Base-by-base conservation (phyloP, 2,888 invertebrate species). In the Drosophila dives region DNA sequence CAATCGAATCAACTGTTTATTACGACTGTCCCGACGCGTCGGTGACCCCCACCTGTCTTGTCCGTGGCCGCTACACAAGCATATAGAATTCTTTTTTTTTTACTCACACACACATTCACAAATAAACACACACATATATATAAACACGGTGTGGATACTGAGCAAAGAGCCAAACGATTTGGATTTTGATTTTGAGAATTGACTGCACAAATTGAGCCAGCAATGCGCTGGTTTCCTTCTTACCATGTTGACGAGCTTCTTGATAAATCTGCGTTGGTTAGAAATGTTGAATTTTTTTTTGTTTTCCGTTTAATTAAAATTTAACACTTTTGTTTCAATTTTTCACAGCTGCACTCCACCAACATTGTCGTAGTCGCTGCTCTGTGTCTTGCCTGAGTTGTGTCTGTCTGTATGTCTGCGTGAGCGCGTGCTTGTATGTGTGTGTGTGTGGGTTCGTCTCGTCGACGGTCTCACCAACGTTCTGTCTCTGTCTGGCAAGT, bases 191-290 rank as follows among this genome's bases (percentile, higher is more conserved):
- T 61, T 53, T 74, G 60, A 55, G 34, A 63, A 36, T 54, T 50
- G 38, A 65, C 33, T 58, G 53, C 54, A 53, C 51, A 10, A 51
- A 42, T 50, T 40, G 33, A 45, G 26, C n/a, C 17, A 26, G 10
- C 26, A 33, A 38, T 4, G n/a, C 34, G 53, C 32, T 40, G 29
- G 12, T 6, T 36, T 38, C 11, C 34, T 66, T 59, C 83, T 86
- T 80, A 86, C 86, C 86, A 86, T 86, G 76, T 89, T 85, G 72
- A 77, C 82, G 79, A 87, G 86, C 64, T 86, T 86, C 49, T 83
- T 89, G 12, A 81, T 64, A 54, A 75, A 77, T 83, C 83, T 87
- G 76, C 83, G 75, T 80, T 79, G 75, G 77, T 50, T 72, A 59
- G 85, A 77, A 86, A 86, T 89, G 74, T 89, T 86, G 86, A 81